These are phyloP conservation scores for Sphaeridia pumilis DNA, from an alignment of 2,888 invertebrate species.

Conservation along the genomic window DNA sequence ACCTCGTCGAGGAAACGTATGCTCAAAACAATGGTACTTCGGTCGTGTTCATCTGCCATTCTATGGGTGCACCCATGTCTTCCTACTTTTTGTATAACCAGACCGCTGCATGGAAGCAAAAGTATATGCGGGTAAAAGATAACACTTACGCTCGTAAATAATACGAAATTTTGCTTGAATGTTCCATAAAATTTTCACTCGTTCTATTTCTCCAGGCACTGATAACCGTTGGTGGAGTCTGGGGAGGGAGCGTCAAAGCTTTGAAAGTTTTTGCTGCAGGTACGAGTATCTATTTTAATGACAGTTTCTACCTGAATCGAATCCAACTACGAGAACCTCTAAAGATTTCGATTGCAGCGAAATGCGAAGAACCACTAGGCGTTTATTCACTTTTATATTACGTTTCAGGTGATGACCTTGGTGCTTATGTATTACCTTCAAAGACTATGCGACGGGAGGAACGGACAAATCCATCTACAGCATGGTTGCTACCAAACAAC, in stretches of 20 bases:
- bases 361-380: too few species aligned
- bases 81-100: slow-evolving; percentile 73
- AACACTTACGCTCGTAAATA: background rate
- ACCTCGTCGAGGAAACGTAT: slow-evolving; percentile 63
- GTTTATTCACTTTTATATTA: too few species aligned
- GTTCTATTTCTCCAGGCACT: slow-evolving; percentile 45
- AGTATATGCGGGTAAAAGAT: slow-evolving; percentile 56
- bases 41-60: slow-evolving; percentile 79
- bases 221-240: slow-evolving; percentile 80
- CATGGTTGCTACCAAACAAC: slow-evolving; percentile 87
- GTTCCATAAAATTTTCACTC: background rate
- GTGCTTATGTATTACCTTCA: slow-evolving; percentile 13
- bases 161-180: background rate
- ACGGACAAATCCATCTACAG: slow-evolving; percentile 84
- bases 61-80: slow-evolving; percentile 93
- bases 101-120: slow-evolving; percentile 75
- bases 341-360: too few species aligned
- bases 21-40: slow-evolving; percentile 57
- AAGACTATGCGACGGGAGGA: slow-evolving; percentile 43
- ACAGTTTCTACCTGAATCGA: too few species aligned
- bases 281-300: too few species aligned
- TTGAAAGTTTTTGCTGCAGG: slow-evolving; percentile 90
- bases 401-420: slow-evolving; percentile 16
- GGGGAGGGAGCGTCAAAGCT: slow-evolving; percentile 93
- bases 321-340: too few species aligned